Evolutionary conservation across 2,888 invertebrate genomes (phyloP), one percentile per base, ranked within the genome.

Genomic region (Drosophila tripunctata): DNA sequence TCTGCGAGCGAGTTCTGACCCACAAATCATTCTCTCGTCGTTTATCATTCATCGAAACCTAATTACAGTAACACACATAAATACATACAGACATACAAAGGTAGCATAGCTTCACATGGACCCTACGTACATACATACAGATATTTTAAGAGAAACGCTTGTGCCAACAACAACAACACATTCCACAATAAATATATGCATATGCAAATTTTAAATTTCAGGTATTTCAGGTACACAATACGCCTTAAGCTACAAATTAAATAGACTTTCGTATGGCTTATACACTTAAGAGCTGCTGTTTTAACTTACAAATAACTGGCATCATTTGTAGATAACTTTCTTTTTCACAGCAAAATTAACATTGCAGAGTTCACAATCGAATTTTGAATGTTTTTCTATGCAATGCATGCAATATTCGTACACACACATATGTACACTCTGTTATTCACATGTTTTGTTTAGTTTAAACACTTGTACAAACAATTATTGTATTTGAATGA

Each of bases 271-370:
- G 12, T 22, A 14, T 35, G 10, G 38, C 40, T 30, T 27, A 38
- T 30, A 38, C n/a, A 17, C 10, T 17, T 12, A 40, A 19, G n/a
- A 51, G 17, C 12, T 22, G 15, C 21, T 35, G 22, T 17, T 27
- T 60, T 50, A 22, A 47, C 54, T 61, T 40, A 50, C 45, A 55
- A 47, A 41, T 56, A 55, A 36, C 17, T 51, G 44, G 54, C 40
- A 43, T 35, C 22, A 58, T 35, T 51, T 51, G 27, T 35, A 50
- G 50, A 50, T 35, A 61, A 73, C 73, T 73, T 73, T 73, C 73
- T 73, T 73, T 63, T 72, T 72, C 27, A 56, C 52, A 63, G 33
- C n/a, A 52, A 60, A 72, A 54, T 68, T 50, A 57, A 31, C 68
- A 73, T 73, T 48, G 38, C 41, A 62, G 35, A 55, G 51, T 31